Base-by-base conservation (phyloP, 2,888 invertebrate genomes). In the Thymelicus acteon region DNA sequence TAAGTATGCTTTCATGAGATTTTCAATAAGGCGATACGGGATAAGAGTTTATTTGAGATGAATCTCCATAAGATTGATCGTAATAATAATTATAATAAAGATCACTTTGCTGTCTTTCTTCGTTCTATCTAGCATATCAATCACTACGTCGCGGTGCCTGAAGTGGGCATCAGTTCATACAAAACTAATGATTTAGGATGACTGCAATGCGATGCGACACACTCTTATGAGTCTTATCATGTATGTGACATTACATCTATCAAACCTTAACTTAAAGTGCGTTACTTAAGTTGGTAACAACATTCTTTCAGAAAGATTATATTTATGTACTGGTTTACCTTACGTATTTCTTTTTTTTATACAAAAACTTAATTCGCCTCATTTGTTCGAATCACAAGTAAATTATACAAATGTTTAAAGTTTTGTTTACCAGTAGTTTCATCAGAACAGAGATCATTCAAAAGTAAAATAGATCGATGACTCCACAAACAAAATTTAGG, bases 201-300 rank as follows among this genome's bases (percentile, higher is more conserved):
- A 54, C 7, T 24, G 12, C 24, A 54, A 54, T 24, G 54, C 54
- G 24, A 54, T 54, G 54, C 24, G 54, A 24, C 54, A 24, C 19
- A 54, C 54, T 54, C 24, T 12, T 24, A 44, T 12, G 19, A 54
- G 24, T 54, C 24, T 12, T 24, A 44, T n/a, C n/a, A n/a, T 8
- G 19, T 52, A 13, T 52, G 8, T 52, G 52, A 19, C 19, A 31
- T 54, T 54, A 24, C 24, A 54, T 54, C 54, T 10, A 62, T 60
- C 39, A 62, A 62, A 24, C 48, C 47, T 62, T 67, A 60, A 57
- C 7, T 6, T 60, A 39, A 12, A 54, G 60, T 71, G 49, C 90
- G 86, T 85, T 85, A 80, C 82, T 85, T 85, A 89, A 90, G 91
- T 90, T 91, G 92, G 92, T 92, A 92, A 92, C 91, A 75, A 74